Conservation (phyloP, 2,113 vertebrate genomes). For the Rhinoptilus africanus region DNA sequence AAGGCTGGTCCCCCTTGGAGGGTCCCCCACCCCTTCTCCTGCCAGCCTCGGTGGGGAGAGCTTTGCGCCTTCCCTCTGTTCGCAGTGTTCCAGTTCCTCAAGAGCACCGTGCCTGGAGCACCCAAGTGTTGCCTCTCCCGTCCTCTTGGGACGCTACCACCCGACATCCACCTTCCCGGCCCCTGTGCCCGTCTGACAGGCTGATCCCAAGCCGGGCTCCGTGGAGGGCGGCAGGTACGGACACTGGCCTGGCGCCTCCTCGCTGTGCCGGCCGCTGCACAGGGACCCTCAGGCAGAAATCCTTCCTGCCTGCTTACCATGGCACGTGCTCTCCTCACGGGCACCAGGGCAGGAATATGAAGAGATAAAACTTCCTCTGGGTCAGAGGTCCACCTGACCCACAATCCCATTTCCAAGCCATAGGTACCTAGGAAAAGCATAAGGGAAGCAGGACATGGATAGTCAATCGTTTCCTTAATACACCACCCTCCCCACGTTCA, state of each 20-base stretch:
- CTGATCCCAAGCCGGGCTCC: accelerated
- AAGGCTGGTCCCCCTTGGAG: too few species aligned
- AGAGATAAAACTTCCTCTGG: neutral
- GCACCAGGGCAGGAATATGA: accelerated
- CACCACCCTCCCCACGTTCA: accelerated
- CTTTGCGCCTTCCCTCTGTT: neutral
- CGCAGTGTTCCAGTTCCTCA: neutral
- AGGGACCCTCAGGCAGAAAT: neutral
- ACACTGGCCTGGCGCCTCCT: neutral
- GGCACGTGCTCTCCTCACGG: accelerated
- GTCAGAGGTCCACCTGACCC: neutral
- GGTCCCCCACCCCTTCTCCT: neutral
- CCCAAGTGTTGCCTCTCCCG: accelerated
- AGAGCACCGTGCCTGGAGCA: neutral
- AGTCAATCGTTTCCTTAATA: neutral
- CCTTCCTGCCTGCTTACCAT: neutral
- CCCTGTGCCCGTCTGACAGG: accelerated
- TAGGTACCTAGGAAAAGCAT: neutral
- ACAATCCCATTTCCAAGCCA: neutral
- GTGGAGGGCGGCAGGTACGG: neutral
- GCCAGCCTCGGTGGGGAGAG: neutral
- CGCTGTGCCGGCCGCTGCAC: neutral
- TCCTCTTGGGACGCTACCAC: too few species aligned
- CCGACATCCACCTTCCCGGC: accelerated
- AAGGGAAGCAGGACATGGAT: accelerated